phyloP scores from a whole-genome alignment of 2,797 vertebrate species.

The Selene dorsalis region DNA sequence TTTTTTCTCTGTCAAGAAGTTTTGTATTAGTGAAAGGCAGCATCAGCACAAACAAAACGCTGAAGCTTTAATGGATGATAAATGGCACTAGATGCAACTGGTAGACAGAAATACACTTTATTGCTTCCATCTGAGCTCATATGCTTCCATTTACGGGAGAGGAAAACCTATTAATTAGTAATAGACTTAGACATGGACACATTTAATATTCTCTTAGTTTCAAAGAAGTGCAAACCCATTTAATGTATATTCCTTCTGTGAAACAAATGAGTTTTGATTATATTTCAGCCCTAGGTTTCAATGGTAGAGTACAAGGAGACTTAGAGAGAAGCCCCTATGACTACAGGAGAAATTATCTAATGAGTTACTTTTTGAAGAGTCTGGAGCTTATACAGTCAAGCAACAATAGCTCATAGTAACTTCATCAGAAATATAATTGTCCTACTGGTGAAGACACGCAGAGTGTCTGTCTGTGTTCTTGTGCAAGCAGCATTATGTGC shows the following conservation, averaged over 20 bases:
- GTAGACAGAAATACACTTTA: constrained; percentile 28
- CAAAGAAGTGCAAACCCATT: constrained; percentile 21
- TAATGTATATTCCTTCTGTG: constrained; percentile 31
- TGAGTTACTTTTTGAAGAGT: constrained; percentile 44
- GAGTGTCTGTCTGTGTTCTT: constrained; percentile 53
- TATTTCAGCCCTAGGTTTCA: constrained; percentile 30
- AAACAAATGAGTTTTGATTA: constrained; percentile 48
- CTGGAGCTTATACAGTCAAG: constrained; percentile 35
- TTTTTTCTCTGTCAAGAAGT: constrained; percentile 55
- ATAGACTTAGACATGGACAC: not conserved
- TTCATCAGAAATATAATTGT: constrained; percentile 64
- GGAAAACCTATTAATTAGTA: constrained; percentile 23
- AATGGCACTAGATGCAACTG: constrained; percentile 43
- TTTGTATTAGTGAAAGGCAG: constrained; percentile 69
- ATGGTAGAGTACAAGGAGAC: constrained; percentile 31
- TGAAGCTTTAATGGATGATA: constrained; percentile 52
- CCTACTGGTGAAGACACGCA: constrained; percentile 33
- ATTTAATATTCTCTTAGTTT: constrained; percentile 37
- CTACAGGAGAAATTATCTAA: constrained; percentile 36
- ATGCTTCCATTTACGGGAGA: not conserved
- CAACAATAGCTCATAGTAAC: constrained; percentile 53
- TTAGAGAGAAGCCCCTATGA: constrained; percentile 12
- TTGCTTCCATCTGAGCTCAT: constrained; percentile 19
- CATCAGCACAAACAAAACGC: constrained; percentile 71
- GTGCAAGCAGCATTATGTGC: constrained; percentile 68